These are phyloP conservation scores for Mythimna vitellina DNA, from an alignment of 2,888 invertebrate genomes.

Conservation along the genomic window DNA sequence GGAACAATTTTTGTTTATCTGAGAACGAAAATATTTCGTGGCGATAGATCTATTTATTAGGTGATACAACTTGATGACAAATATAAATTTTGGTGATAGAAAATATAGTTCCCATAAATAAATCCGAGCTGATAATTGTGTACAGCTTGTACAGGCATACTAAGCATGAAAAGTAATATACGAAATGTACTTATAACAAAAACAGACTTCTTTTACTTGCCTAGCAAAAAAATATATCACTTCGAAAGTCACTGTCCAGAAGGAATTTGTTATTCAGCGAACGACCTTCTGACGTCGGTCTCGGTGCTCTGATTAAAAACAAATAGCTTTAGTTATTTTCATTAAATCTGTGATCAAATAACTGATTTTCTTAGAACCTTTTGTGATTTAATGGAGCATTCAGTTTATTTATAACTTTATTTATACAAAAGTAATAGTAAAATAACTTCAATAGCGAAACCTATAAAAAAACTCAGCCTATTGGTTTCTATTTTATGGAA, in stretches of 20 bases:
- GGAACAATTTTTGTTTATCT: too few species aligned
- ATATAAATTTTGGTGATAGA: too few species aligned
- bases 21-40: too few species aligned
- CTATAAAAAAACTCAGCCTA: not conserved
- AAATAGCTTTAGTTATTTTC: conserved; percentile 26
- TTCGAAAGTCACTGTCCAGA: not conserved
- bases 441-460: not conserved
- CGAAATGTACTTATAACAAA: not conserved
- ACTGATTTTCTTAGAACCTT: conserved; percentile 1
- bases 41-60: too few species aligned
- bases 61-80: too few species aligned
- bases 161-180: not conserved
- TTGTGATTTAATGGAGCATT: conserved; percentile 1
- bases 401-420: not conserved
- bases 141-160: not conserved
- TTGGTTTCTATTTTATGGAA: too few species aligned
- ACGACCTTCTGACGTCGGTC: not conserved
- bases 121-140: not conserved
- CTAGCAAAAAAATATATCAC: conserved; percentile 2
- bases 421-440: not conserved
- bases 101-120: too few species aligned
- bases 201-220: not conserved
- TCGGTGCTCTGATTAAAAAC: conserved; percentile 20
- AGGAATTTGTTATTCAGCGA: conserved; percentile 19
- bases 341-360: conserved; percentile 32